phyloP scores from a whole-genome alignment of 2,113 vertebrate species.

The Aviceda subcristata region DNA sequence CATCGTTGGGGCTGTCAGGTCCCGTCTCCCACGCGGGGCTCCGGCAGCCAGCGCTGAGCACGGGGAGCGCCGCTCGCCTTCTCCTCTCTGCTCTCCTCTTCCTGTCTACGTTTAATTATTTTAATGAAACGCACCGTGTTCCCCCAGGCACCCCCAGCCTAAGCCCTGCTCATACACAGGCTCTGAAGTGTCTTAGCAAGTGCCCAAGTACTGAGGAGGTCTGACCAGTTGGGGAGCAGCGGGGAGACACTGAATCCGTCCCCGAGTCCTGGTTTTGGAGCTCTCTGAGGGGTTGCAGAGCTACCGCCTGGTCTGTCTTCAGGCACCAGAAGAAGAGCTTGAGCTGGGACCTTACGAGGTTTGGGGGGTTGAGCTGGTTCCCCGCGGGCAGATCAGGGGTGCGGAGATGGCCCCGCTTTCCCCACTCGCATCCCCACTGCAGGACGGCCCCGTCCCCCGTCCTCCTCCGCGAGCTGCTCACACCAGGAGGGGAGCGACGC shows the following conservation, averaged over 20 bases:
- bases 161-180: background rate
- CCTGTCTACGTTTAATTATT: background rate
- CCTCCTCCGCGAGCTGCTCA: background rate
- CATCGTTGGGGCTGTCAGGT: fast-evolving
- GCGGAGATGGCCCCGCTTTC: background rate
- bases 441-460: fast-evolving
- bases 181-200: background rate
- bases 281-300: background rate
- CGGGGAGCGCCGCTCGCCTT: background rate
- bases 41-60: background rate
- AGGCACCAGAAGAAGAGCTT: background rate
- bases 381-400: fast-evolving
- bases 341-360: background rate
- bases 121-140: background rate
- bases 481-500: background rate
- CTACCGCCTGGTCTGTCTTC: background rate
- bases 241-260: background rate
- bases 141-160: background rate
- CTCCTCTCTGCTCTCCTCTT: background rate
- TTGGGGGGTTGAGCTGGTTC: background rate
- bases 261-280: background rate
- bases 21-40: fast-evolving
- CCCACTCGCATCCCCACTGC: background rate
- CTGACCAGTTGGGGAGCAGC: background rate
- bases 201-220: background rate